A percentile compares a stretch with the other conserved stretches of the same genome.
phyloP scores from a whole-genome alignment of 2,113 vertebrate genomes.

The Falco punctatus region DNA sequence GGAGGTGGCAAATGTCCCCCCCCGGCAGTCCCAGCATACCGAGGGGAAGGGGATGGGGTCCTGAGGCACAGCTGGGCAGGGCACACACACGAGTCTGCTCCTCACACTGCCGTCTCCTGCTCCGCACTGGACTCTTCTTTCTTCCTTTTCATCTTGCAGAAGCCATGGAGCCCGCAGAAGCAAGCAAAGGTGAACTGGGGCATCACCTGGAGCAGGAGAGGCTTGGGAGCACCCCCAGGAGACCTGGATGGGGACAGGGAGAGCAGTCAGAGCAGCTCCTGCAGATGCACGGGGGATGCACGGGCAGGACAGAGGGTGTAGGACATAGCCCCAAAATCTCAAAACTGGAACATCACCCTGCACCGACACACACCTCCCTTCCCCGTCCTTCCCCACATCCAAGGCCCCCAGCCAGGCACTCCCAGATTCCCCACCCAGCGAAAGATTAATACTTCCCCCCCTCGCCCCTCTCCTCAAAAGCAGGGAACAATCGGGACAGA shows the following conservation, averaged over 20 bases:
- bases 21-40: background rate
- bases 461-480: background rate
- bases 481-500: background rate
- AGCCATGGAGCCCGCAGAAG: slow-evolving; percentile 93
- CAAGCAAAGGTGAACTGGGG: slow-evolving; percentile 95
- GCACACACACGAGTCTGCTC: background rate
- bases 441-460: background rate
- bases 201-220: slow-evolving; percentile 78
- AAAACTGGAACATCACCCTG: background rate
- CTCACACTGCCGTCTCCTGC: slow-evolving; percentile 81
- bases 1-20: background rate
- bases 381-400: background rate
- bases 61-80: background rate
- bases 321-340: background rate
- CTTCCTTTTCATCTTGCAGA: slow-evolving; percentile 84
- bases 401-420: background rate
- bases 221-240: slow-evolving; percentile 17
- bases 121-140: slow-evolving; percentile 75
- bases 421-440: background rate
- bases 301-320: background rate
- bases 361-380: rapidly evolving
- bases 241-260: slow-evolving; percentile 19
- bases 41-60: background rate
- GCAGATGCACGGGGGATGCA: background rate
- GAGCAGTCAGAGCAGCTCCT: background rate